These are phyloP conservation scores for Caradrina clavipalpis DNA, from an alignment of 2,888 invertebrate species.

Conservation along the genomic window DNA sequence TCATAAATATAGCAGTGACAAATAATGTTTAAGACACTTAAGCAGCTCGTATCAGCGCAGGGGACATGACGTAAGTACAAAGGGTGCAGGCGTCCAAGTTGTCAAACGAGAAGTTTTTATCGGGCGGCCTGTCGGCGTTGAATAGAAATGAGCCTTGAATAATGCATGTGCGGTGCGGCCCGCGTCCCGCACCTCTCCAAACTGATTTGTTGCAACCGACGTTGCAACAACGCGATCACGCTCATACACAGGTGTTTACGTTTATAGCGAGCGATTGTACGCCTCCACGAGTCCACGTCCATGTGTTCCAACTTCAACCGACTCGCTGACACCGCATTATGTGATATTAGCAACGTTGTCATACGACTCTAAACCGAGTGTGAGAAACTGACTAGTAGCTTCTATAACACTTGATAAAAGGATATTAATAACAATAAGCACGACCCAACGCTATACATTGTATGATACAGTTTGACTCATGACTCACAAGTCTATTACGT, in stretches of 20 bases:
- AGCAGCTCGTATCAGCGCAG: constrained; percentile 67
- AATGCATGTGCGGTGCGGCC: constrained; percentile 84
- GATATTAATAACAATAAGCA: constrained; percentile 63
- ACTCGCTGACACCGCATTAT: constrained; percentile 53
- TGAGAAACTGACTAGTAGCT: constrained; percentile 53
- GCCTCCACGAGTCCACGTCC: constrained; percentile 30
- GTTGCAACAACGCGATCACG: constrained; percentile 68
- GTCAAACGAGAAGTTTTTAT: constrained; percentile 91
- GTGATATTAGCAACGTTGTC: constrained; percentile 41
- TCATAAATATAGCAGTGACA: constrained; percentile 75
- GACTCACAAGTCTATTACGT: constrained; percentile 65
- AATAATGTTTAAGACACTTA: constrained; percentile 73
- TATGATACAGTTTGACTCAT: constrained; percentile 55
- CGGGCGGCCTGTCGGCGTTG: constrained; percentile 88
- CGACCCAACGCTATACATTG: constrained; percentile 39
- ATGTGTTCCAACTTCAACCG: constrained; percentile 43
- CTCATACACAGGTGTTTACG: constrained; percentile 69
- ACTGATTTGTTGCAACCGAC: constrained; percentile 82
- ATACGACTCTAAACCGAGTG: constrained; percentile 45
- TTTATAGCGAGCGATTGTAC: constrained; percentile 51
- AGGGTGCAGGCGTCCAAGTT: constrained; percentile 89
- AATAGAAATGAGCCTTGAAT: constrained; percentile 90
- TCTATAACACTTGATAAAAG: constrained; percentile 51
- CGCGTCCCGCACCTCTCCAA: constrained; percentile 72
- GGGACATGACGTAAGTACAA: constrained; percentile 87